These are phyloP conservation scores for Tamandua tetradactyla DNA, from an alignment of 2,797 vertebrate genomes.

Conservation along the genomic window DNA sequence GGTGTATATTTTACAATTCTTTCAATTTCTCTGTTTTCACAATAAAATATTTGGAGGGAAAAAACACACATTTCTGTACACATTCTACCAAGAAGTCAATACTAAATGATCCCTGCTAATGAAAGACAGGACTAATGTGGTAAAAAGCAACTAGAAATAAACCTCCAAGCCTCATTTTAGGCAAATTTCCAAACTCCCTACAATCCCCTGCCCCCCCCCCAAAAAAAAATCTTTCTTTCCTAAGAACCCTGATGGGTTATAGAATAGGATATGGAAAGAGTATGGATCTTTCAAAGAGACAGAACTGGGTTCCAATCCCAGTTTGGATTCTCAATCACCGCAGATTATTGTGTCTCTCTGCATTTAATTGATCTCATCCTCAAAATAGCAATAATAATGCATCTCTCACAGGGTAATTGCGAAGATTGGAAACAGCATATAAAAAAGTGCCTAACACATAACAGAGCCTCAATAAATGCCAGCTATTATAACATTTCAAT, in stretches of 20 bases:
- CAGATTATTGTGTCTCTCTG: neutral
- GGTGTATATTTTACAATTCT: neutral
- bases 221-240: neutral
- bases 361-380: neutral
- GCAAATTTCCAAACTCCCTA: neutral
- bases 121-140: neutral
- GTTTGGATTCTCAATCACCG: neutral
- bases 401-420: neutral
- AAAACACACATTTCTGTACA: neutral
- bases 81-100: neutral
- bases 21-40: neutral
- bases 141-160: constrained; percentile 25
- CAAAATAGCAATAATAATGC: neutral
- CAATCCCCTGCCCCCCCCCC: no score
- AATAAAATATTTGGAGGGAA: neutral
- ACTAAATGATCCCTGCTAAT: neutral
- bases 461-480: neutral
- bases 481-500: neutral
- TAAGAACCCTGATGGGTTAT: neutral
- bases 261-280: neutral
- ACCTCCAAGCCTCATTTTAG: neutral
- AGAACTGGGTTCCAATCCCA: neutral
- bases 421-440: neutral
- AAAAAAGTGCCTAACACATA: neutral
- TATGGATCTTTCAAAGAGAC: neutral